Evolutionary conservation across 2,888 invertebrate genomes (phyloP).

Genomic region (Rotaria socialis): DNA sequence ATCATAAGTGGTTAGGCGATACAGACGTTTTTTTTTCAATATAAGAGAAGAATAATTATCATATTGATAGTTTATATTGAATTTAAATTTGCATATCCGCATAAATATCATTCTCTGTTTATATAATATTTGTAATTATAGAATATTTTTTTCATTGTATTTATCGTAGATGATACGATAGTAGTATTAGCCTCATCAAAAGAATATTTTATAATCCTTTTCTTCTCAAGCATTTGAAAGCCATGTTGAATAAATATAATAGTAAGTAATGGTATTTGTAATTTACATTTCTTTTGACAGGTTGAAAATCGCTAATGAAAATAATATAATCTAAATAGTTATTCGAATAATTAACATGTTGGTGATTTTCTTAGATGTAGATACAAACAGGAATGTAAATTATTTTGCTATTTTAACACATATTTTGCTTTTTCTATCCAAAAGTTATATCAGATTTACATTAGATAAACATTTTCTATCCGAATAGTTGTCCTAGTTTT

Average conservation of each 20-base stretch:
- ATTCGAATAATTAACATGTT: background rate
- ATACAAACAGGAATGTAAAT: background rate
- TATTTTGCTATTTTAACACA: background rate
- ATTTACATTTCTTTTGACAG: background rate
- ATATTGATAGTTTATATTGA: background rate
- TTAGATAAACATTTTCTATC: background rate
- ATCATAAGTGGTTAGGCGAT: too few relatives aligned
- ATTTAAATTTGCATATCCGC: background rate
- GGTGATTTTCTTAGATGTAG: too few relatives aligned
- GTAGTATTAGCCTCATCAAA: background rate
- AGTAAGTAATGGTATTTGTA: background rate
- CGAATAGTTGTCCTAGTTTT: background rate
- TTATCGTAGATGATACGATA: background rate
- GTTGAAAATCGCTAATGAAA: background rate
- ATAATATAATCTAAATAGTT: background rate
- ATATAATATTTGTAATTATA: background rate
- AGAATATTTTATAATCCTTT: background rate
- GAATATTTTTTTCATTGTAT: background rate
- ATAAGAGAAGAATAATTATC: background rate
- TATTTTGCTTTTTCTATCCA: background rate
- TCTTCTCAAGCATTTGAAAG: background rate
- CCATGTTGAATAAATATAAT: background rate
- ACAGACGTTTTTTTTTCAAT: background rate
- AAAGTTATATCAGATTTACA: background rate
- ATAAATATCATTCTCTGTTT: background rate